These are phyloP conservation scores for Carassius gibelio DNA, from an alignment of 2,113 vertebrate species.

Conservation along the genomic window DNA sequence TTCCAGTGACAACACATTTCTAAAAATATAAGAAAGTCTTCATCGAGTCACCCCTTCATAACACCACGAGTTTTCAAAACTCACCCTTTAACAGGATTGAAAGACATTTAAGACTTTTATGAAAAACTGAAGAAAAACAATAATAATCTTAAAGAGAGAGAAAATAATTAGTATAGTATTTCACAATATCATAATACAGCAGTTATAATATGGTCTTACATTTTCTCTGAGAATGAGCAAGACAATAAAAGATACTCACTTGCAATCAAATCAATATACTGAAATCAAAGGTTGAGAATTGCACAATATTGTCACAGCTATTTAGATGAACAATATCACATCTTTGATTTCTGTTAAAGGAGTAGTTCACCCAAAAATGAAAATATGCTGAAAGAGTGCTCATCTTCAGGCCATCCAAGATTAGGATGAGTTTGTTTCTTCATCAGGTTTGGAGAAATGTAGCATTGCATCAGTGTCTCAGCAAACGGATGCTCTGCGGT, in stretches of 20 bases:
- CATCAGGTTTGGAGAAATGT: too few species aligned
- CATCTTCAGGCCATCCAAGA: too few species aligned
- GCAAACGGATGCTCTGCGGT: too few species aligned
- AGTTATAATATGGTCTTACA: slow-evolving; percentile 60
- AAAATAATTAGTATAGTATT: slow-evolving; percentile 32
- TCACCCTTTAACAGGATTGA: not conserved
- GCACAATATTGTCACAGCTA: slow-evolving; percentile 60
- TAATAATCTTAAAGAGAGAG: too few species aligned
- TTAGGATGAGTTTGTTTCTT: too few species aligned
- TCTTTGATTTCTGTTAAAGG: not conserved
- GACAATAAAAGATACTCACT: slow-evolving; percentile 14
- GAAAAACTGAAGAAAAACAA: slow-evolving; percentile 50
- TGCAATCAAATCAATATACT: slow-evolving; percentile 14
- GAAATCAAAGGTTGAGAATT: slow-evolving; percentile 54
- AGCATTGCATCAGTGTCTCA: too few species aligned
- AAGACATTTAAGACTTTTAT: slow-evolving; percentile 62
- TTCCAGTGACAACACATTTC: slow-evolving; percentile 22
- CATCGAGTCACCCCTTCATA: not conserved
- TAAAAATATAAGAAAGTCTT: not conserved
- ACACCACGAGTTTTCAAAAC: not conserved
- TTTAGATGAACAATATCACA: slow-evolving; percentile 46
- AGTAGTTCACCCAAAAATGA: too few species aligned
- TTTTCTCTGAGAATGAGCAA: slow-evolving; percentile 26
- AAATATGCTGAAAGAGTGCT: too few species aligned
- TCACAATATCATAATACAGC: slow-evolving; percentile 61